phyloP scores from a whole-genome alignment of 2,113 vertebrate species.

The Tor tambroides region DNA sequence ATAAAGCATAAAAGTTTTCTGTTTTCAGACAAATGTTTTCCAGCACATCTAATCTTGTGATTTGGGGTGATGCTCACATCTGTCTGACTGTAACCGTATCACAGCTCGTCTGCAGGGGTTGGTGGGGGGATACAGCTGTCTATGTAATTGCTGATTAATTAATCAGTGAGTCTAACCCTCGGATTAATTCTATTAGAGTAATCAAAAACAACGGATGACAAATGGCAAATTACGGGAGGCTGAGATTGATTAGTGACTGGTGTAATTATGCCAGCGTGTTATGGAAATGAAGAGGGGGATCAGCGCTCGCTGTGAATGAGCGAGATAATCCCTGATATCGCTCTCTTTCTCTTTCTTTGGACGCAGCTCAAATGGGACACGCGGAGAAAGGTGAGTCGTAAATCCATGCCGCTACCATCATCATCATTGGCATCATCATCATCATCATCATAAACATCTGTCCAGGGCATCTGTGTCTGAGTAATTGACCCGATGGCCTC shows the following conservation, averaged over 20 bases:
- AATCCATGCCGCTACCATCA: slow-evolving; percentile 13
- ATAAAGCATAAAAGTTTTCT: not conserved
- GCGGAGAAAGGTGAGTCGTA: slow-evolving; percentile 56
- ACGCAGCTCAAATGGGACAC: slow-evolving; percentile 55
- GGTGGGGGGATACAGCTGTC: slow-evolving; percentile 57
- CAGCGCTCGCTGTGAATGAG: slow-evolving; percentile 26
- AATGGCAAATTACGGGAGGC: slow-evolving; percentile 56
- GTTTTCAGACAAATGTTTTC: not conserved
- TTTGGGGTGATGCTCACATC: slow-evolving; percentile 28
- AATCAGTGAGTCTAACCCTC: slow-evolving; percentile 55
- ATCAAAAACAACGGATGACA: slow-evolving; percentile 60
- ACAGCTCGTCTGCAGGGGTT: slow-evolving; percentile 39
- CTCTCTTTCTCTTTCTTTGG: slow-evolving; percentile 47
- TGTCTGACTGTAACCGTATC: slow-evolving; percentile 50
- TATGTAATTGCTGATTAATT: slow-evolving; percentile 62
- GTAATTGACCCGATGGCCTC: slow-evolving; percentile 22
- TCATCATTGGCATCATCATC: slow-evolving; percentile 21
- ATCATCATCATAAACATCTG: slow-evolving; percentile 36
- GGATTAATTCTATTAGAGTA: slow-evolving; percentile 62
- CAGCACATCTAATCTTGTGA: not conserved
- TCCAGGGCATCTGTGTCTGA: slow-evolving; percentile 29
- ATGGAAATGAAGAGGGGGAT: slow-evolving; percentile 54
- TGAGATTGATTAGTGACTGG: slow-evolving; percentile 58
- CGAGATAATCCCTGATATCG: slow-evolving; percentile 50
- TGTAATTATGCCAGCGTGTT: slow-evolving; percentile 57